Conservation (phyloP, 1,140 invertebrate genomes). For the Eurosta solidaginis region DNA sequence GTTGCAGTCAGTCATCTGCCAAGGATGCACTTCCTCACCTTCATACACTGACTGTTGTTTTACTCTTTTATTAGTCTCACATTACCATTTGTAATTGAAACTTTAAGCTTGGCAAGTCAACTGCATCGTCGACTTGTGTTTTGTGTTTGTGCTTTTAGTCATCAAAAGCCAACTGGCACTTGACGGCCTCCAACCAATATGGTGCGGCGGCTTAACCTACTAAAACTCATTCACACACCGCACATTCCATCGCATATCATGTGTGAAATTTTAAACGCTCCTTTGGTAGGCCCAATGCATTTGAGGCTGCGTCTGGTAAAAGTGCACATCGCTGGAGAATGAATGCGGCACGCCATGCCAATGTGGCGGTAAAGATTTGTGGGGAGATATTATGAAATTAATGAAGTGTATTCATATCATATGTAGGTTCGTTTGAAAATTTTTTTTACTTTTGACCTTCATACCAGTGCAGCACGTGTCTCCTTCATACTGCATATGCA, state of each 20-base stretch:
- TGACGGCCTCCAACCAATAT: background rate
- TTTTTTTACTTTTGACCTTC: no score
- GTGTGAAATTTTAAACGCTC: conserved; percentile 9
- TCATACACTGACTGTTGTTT: background rate
- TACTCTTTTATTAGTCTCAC: background rate
- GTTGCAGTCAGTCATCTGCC: background rate
- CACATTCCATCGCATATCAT: background rate
- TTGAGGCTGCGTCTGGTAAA: background rate
- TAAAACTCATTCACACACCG: background rate
- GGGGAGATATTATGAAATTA: background rate
- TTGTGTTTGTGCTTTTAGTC: background rate
- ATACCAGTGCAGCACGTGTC: no score
- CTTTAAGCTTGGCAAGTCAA: background rate
- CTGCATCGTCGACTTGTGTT: background rate
- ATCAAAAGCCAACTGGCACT: background rate
- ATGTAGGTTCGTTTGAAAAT: no score
- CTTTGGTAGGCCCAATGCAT: background rate
- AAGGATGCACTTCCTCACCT: background rate
- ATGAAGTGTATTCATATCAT: background rate
- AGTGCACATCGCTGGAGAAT: background rate
- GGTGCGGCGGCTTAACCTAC: background rate
- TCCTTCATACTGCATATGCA: no score
- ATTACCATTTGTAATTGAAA: background rate
- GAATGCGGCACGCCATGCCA: background rate
- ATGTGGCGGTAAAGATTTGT: background rate